These are phyloP conservation scores for Craseonycteris thonglongyai DNA, from an alignment of 2,113 vertebrate genomes.

Conservation along the genomic window DNA sequence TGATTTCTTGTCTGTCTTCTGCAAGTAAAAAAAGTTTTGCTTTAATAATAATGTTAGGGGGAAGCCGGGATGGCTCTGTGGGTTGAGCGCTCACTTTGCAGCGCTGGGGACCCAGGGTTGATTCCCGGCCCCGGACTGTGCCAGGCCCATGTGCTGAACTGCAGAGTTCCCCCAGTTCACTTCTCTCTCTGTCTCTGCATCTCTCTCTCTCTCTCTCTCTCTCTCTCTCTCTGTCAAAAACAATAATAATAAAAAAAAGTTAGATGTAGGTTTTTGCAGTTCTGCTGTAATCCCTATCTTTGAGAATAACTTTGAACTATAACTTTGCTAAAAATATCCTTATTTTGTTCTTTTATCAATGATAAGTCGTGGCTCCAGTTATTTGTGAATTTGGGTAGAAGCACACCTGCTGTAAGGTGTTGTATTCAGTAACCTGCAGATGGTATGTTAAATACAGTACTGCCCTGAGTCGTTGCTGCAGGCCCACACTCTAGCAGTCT, in stretches of 20 bases:
- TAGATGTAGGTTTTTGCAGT: not conserved
- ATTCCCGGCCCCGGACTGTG: no score
- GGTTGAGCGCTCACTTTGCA: no score
- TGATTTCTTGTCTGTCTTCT: not conserved
- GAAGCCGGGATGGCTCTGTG: no score
- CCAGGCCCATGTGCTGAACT: no score
- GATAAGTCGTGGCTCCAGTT: not conserved
- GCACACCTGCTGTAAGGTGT: not conserved
- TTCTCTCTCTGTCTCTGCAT: no score
- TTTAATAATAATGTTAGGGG: not conserved
- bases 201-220: no score
- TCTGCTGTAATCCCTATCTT: not conserved
- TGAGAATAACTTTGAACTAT: not conserved
- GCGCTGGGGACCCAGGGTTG: no score
- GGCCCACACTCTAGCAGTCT: accelerated
- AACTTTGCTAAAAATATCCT: not conserved
- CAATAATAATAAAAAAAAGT: no score
- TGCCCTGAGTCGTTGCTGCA: not conserved
- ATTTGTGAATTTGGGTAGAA: not conserved
- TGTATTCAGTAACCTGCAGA: accelerated
- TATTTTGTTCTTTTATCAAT: not conserved
- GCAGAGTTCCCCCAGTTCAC: no score
- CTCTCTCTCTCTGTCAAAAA: no score
- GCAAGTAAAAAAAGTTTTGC: not conserved
- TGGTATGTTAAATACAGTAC: not conserved